These are phyloP conservation scores for Elgaria multicarinata DNA, from an alignment of 2,113 vertebrate genomes.

Conservation along the genomic window DNA sequence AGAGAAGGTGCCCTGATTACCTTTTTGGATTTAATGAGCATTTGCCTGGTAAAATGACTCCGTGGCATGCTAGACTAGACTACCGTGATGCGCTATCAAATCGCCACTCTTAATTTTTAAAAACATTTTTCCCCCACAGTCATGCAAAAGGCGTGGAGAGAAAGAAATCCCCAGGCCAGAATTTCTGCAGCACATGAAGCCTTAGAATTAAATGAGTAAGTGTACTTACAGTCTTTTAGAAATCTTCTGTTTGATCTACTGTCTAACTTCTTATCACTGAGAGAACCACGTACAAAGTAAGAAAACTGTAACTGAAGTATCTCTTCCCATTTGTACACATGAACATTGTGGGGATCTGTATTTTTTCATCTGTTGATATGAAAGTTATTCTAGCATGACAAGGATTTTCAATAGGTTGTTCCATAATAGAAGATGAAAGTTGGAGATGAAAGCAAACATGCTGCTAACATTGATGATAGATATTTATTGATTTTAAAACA, in stretches of 20 bases:
- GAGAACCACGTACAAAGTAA: not conserved
- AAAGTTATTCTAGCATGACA: not conserved
- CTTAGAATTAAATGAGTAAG: slow-evolving; percentile 97
- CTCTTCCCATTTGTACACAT: not conserved
- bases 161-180: slow-evolving; percentile 97
- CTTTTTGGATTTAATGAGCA: slow-evolving; percentile 34
- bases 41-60: slow-evolving; percentile 41
- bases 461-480: not conserved
- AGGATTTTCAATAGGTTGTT: slow-evolving; percentile 37
- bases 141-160: slow-evolving; percentile 99
- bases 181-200: slow-evolving; percentile 98
- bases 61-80: slow-evolving; percentile 25
- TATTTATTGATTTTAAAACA: not conserved
- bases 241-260: slow-evolving; percentile 17
- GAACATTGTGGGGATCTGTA: slow-evolving; percentile 25
- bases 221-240: slow-evolving; percentile 60
- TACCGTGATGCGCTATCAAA: not conserved
- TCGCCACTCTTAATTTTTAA: not conserved
- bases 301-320: slow-evolving; percentile 30
- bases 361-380: not conserved
- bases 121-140: slow-evolving; percentile 77
- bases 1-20: not conserved
- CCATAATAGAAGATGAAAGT: slow-evolving; percentile 34
- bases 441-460: not conserved
- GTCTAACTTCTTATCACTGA: not conserved